Conservation (phyloP, 2,113 vertebrate species). For the Excalfactoria chinensis region DNA sequence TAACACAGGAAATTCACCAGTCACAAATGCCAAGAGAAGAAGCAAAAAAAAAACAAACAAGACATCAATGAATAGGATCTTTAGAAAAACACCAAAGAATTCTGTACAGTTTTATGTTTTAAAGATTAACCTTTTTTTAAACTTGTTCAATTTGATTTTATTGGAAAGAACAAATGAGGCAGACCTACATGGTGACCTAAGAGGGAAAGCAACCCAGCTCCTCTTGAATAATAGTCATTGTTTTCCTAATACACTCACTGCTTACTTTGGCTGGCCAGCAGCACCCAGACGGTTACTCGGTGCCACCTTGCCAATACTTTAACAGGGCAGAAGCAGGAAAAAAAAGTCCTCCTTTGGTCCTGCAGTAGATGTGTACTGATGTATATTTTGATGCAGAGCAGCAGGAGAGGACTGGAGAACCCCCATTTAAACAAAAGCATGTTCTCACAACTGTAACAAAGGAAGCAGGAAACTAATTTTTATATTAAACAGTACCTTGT, state of each 20-base stretch:
- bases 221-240: not conserved
- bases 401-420: not conserved
- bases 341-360: not conserved
- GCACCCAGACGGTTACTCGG: not conserved
- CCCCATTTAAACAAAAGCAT: not conserved
- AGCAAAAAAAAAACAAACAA: not conserved
- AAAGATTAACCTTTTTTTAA: not conserved
- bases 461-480: not conserved
- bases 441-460: not conserved
- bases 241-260: not conserved
- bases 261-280: conserved; percentile 29
- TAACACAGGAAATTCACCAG: not conserved
- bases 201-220: not conserved
- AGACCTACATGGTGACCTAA: not conserved
- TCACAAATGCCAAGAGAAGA: not conserved
- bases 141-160: conserved; percentile 8
- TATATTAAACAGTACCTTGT: not conserved
- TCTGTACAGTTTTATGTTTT: not conserved
- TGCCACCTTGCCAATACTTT: not conserved
- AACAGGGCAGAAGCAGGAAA: not conserved
- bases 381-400: not conserved
- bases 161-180: not conserved
- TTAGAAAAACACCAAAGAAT: not conserved
- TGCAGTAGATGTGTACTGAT: accelerated
- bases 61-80: not conserved